Evolutionary conservation across 64 coral and sea anemone species (phyloP).

Genomic region (Orbicella faveolata): DNA sequence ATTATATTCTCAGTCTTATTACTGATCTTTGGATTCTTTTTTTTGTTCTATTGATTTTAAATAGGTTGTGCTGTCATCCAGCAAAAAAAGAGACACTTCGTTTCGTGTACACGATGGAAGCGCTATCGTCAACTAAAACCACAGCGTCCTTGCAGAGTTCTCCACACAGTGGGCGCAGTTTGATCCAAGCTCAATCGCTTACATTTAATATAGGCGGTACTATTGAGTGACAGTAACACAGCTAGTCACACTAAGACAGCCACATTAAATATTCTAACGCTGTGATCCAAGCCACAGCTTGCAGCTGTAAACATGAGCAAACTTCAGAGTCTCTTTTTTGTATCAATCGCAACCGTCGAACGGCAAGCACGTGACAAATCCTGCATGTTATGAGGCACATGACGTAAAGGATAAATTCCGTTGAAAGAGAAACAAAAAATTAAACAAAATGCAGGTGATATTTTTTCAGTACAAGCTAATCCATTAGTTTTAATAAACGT

Average conservation of each 20-base stretch:
- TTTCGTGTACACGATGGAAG: too few species aligned
- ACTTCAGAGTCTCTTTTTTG: not conserved
- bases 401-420: conserved; percentile 56
- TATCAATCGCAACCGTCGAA: conserved; percentile 76
- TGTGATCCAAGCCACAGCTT: conserved; percentile 73
- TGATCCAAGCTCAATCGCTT: not conserved
- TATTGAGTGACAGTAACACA: not conserved
- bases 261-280: conserved; percentile 53
- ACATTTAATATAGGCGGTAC: not conserved
- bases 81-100: too few species aligned
- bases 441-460: not conserved
- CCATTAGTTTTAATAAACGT: not conserved
- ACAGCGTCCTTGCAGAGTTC: not conserved
- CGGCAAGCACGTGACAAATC: conserved; percentile 70
- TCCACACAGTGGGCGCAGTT: not conserved
- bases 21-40: too few species aligned
- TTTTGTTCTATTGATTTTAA: too few species aligned
- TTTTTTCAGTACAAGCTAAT: not conserved
- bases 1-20: too few species aligned
- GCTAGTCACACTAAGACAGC: not conserved
- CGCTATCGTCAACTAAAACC: too few species aligned
- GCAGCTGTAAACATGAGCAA: conserved; percentile 35
- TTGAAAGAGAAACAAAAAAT: too few species aligned
- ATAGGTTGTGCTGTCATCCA: too few species aligned
- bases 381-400: conserved; percentile 3